Conservation (phyloP, 2,888 invertebrate species). For the Falcaria lacertinaria region DNA sequence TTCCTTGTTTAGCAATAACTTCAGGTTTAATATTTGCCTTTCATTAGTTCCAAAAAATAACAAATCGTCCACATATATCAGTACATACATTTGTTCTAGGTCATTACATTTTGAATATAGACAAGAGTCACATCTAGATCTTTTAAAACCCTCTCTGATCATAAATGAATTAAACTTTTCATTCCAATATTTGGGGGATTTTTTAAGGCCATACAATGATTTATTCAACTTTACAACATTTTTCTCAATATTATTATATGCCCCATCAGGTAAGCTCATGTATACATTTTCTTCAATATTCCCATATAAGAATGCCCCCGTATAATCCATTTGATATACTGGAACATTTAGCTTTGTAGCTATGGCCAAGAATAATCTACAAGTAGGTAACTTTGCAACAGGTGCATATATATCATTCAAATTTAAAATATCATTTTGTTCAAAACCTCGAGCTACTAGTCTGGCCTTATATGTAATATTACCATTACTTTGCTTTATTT, state of each 20-base stretch:
- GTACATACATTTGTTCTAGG: too few relatives aligned
- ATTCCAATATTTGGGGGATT: too few relatives aligned
- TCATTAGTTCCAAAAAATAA: too few relatives aligned
- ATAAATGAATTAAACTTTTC: too few relatives aligned
- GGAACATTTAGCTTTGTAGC: constrained; percentile 11
- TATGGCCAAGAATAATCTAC: constrained; percentile 12
- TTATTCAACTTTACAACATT: constrained; percentile 9
- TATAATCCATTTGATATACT: constrained; percentile 15
- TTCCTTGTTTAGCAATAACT: too few relatives aligned
- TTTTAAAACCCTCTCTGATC: too few relatives aligned
- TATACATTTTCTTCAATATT: constrained; percentile 12
- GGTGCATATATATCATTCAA: constrained; percentile 11
- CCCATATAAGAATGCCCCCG: constrained; percentile 5
- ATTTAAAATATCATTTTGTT: constrained; percentile 14
- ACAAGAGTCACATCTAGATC: too few relatives aligned
- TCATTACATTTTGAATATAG: too few relatives aligned
- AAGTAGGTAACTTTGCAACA: constrained; percentile 13
- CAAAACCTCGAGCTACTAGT: constrained; percentile 22
- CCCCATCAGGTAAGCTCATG: constrained; percentile 15
- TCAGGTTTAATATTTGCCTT: too few relatives aligned
- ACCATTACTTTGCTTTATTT: constrained; percentile 11
- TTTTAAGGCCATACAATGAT: not conserved
- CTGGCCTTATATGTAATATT: constrained; percentile 18
- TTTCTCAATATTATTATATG: constrained; percentile 1
- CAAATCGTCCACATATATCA: too few relatives aligned